Evolutionary conservation across 1,140 invertebrate species (phyloP).

Genomic region (Trichonephila inaurata): DNA sequence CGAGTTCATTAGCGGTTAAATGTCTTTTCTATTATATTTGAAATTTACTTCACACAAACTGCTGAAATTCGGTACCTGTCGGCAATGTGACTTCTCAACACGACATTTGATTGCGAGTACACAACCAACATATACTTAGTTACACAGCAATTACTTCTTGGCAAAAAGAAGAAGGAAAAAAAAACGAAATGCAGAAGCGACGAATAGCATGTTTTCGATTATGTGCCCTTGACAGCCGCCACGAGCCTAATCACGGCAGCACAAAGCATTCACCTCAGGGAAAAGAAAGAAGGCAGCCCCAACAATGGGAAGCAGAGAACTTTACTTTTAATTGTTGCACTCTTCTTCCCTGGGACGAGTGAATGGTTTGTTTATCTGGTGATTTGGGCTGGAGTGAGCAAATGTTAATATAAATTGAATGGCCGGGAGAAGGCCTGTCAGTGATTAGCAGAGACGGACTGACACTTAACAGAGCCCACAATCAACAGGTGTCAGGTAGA

Average conservation of each 20-base stretch:
- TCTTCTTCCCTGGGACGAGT: not conserved
- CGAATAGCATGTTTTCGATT: not conserved
- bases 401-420: slow-evolving; percentile 32
- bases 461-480: slow-evolving; percentile 37
- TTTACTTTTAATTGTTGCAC: slow-evolving; percentile 44
- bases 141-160: too few relatives aligned
- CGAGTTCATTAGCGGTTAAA: too few relatives aligned
- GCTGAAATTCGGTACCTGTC: too few relatives aligned
- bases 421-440: slow-evolving; percentile 19
- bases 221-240: slow-evolving; percentile 39
- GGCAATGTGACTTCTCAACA: too few relatives aligned
- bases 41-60: too few relatives aligned
- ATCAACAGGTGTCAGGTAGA: slow-evolving; percentile 59
- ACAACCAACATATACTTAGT: too few relatives aligned
- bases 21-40: too few relatives aligned
- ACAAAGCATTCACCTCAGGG: not conserved
- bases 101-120: too few relatives aligned
- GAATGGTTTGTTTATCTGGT: slow-evolving; percentile 41
- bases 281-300: slow-evolving; percentile 18
- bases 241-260: slow-evolving; percentile 43
- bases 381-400: slow-evolving; percentile 5
- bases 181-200: too few relatives aligned
- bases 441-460: slow-evolving; percentile 35
- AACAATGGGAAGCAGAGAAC: slow-evolving; percentile 12
- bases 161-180: too few relatives aligned